Conservation (phyloP, 1,140 invertebrate genomes). For the Drosophila sp. region DNA sequence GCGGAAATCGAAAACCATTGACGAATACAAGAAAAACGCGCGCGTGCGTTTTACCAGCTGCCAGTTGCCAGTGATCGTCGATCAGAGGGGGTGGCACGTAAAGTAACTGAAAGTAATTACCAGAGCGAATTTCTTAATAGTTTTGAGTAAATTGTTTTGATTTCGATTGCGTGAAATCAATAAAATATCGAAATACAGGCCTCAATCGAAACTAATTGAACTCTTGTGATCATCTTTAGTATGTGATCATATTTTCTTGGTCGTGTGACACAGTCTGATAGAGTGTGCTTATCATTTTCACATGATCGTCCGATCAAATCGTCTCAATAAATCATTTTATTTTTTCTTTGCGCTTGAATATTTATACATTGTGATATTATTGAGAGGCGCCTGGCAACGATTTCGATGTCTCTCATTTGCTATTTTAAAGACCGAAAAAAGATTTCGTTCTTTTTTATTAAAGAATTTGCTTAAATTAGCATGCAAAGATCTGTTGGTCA, state of each 20-base stretch:
- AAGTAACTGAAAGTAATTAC: conserved; percentile 59
- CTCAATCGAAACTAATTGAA: conserved; percentile 76
- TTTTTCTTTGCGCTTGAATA: conserved; percentile 31
- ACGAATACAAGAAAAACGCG: conserved; percentile 40
- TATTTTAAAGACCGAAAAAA: conserved; percentile 46
- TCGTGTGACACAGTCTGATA: conserved; percentile 60
- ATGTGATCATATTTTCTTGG: conserved; percentile 31
- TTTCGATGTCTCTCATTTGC: conserved; percentile 16
- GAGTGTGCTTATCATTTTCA: conserved; percentile 71
- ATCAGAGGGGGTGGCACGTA: conserved; percentile 13
- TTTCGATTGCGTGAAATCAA: conserved; percentile 74
- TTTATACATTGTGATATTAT: conserved; percentile 60
- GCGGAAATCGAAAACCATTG: conserved; percentile 29
- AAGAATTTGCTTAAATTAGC: conserved; percentile 44
- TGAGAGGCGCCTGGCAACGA: conserved; percentile 40
- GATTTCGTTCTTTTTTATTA: conserved; percentile 13
- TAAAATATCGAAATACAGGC: conserved; percentile 51
- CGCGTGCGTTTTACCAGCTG: conserved; percentile 61
- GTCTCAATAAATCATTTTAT: conserved; percentile 16
- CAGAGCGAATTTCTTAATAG: conserved; percentile 43
- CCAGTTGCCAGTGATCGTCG: conserved; percentile 30
- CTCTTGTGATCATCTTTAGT: conserved; percentile 54
- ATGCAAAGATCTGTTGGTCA: conserved; percentile 24
- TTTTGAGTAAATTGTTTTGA: conserved; percentile 81
- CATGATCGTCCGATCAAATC: conserved; percentile 63